Evolutionary conservation across 2,113 vertebrate species (phyloP).

Genomic region (Trinectes maculatus): DNA sequence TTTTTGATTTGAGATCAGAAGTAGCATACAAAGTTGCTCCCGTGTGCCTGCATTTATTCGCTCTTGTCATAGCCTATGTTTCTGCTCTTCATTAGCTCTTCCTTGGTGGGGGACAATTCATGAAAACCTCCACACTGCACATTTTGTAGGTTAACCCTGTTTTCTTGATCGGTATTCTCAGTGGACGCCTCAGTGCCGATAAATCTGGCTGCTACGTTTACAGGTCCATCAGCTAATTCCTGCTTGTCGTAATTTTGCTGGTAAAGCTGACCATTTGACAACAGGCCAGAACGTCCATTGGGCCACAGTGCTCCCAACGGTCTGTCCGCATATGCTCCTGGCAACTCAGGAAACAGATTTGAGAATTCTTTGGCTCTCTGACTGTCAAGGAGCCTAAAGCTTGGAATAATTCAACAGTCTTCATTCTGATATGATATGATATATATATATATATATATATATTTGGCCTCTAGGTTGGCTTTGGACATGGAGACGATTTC

Average conservation of each 20-base stretch:
- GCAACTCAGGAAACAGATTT: neutral
- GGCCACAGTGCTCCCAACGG: neutral
- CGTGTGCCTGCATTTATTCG: conserved; percentile 18
- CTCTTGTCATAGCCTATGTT: neutral
- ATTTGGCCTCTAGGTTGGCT: neutral
- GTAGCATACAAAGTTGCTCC: neutral
- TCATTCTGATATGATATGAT: conserved; percentile 1
- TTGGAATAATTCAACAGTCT: conserved; percentile 5
- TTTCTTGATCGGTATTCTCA: no score
- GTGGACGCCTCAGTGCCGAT: no score
- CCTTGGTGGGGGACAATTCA: neutral
- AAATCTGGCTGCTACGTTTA: no score
- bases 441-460: no score
- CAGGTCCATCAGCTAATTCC: no score
- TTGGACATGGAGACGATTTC: neutral
- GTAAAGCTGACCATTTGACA: neutral
- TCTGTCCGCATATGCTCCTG: neutral
- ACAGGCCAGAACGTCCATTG: neutral
- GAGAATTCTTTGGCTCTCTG: neutral
- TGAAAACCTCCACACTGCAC: no score
- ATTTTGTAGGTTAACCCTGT: no score
- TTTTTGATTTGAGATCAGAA: conserved; percentile 1
- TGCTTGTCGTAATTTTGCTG: no score
- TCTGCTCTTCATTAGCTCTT: neutral
- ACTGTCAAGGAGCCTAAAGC: neutral